Percentiles rank a stretch among this genome's conserved stretches.
Conservation (phyloP, 2,888 invertebrate genomes). For the Labia minor region DNA sequence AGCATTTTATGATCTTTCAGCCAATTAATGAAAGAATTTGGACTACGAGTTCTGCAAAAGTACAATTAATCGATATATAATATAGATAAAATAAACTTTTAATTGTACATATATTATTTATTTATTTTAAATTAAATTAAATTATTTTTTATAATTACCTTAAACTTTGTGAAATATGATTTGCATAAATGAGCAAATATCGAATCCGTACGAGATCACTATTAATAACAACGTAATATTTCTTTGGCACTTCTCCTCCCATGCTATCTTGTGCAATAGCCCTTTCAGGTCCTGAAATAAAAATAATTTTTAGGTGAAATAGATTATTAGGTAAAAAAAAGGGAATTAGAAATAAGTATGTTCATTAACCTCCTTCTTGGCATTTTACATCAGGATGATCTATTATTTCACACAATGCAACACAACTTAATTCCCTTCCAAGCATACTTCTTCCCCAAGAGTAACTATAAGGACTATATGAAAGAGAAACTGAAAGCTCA, state of each 20-base stretch:
- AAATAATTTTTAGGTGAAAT: slow-evolving; percentile 25
- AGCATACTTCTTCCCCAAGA: slow-evolving; percentile 66
- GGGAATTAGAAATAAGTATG: background rate
- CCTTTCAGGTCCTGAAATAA: slow-evolving; percentile 27
- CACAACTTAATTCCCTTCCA: slow-evolving; percentile 63
- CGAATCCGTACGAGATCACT: slow-evolving; percentile 63
- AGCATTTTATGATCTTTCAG: slow-evolving; percentile 48
- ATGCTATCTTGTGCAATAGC: slow-evolving; percentile 32
- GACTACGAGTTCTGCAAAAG: background rate
- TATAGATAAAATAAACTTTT: background rate
- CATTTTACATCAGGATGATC: slow-evolving; percentile 52
- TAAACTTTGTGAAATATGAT: slow-evolving; percentile 20
- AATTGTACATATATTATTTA: background rate
- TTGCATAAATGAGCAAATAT: slow-evolving; percentile 59
- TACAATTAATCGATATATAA: slow-evolving; percentile 5
- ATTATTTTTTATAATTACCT: slow-evolving; percentile 13
- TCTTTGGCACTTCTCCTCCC: slow-evolving; percentile 45
- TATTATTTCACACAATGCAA: slow-evolving; percentile 71
- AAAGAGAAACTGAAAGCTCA: slow-evolving; percentile 59
- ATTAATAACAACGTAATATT: slow-evolving; percentile 65
- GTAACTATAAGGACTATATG: slow-evolving; percentile 59
- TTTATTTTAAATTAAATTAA: background rate
- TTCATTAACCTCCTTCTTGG: slow-evolving; percentile 26
- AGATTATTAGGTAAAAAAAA: slow-evolving; percentile 26
- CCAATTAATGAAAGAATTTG: slow-evolving; percentile 37